phyloP scores from a whole-genome alignment of 1,140 invertebrate species.

The Hycleus phaleratus region DNA sequence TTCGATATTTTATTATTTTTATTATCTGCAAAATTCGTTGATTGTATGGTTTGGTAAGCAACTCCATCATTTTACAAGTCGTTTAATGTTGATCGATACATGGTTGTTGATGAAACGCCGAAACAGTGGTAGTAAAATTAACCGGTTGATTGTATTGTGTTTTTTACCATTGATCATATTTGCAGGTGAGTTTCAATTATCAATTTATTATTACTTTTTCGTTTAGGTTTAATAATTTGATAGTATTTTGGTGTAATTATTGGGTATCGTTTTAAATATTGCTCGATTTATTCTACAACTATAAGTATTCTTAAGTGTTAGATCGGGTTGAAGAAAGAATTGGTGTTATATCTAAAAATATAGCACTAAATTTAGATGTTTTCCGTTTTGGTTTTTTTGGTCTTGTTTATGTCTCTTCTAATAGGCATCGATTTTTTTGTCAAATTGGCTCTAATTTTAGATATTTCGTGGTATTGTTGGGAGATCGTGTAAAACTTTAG shows the following conservation, averaged over 20 bases:
- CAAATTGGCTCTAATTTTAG: no score
- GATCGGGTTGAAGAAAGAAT: no score
- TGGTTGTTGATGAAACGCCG: slow-evolving; percentile 39
- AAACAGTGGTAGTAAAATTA: slow-evolving; percentile 25
- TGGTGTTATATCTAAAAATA: not conserved
- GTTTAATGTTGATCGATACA: slow-evolving; percentile 44
- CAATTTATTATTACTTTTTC: not conserved
- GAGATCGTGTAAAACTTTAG: no score
- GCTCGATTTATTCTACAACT: not conserved
- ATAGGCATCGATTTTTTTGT: no score
- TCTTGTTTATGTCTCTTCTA: no score
- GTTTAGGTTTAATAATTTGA: not conserved
- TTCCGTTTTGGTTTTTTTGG: no score
- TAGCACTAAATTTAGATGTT: not conserved
- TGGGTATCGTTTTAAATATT: no score
- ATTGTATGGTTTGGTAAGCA: slow-evolving; percentile 12
- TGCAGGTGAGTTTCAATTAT: slow-evolving; percentile 40
- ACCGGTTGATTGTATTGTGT: slow-evolving; percentile 35
- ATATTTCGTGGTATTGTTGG: no score
- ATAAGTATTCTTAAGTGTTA: not conserved
- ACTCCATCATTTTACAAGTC: slow-evolving; percentile 28
- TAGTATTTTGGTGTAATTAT: no score
- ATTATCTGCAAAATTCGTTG: slow-evolving; percentile 8
- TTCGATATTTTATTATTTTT: not conserved
- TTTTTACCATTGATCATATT: slow-evolving; percentile 43